Evolutionary conservation across 1,140 invertebrate species (phyloP).

Genomic region (Cotesia typhae): DNA sequence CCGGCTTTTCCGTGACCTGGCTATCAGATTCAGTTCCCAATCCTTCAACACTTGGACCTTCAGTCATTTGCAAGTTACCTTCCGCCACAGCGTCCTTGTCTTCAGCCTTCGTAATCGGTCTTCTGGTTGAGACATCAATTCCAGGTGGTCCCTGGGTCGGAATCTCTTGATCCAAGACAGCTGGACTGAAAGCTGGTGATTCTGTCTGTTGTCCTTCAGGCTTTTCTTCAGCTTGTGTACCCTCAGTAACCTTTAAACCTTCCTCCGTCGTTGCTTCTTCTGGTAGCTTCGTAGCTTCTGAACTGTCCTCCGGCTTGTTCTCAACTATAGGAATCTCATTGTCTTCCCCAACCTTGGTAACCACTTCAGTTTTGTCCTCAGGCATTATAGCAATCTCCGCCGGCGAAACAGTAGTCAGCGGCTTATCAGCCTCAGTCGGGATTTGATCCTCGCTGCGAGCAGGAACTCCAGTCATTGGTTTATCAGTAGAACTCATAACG

Average conservation of each 20-base stretch:
- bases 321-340: conserved; percentile 5
- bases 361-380: conserved; percentile 35
- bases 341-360: conserved; percentile 13
- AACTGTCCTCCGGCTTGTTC: background rate
- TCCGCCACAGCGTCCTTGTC: conserved; percentile 50
- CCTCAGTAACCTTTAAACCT: conserved; percentile 15
- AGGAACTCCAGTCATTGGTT: background rate
- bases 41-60: conserved; percentile 40
- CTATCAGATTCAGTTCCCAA: conserved; percentile 40
- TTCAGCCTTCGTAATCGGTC: conserved; percentile 57
- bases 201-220: conserved; percentile 25
- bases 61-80: conserved; percentile 35
- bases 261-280: conserved; percentile 20
- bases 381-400: conserved; percentile 7
- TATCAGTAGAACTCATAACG: conserved; percentile 26
- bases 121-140: conserved; percentile 50
- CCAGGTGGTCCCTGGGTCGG: conserved; percentile 47
- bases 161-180: conserved; percentile 33
- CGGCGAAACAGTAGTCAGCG: conserved; percentile 19
- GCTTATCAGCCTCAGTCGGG: conserved; percentile 7
- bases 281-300: background rate
- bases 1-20: conserved; percentile 43
- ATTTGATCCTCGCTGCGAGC: conserved; percentile 35
- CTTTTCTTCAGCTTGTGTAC: conserved; percentile 30
- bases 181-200: conserved; percentile 33